These are phyloP conservation scores for Eunapius fragilis DNA, from an alignment of 37 sponge, comb jelly and placozoan genomes.

Conservation along the genomic window DNA sequence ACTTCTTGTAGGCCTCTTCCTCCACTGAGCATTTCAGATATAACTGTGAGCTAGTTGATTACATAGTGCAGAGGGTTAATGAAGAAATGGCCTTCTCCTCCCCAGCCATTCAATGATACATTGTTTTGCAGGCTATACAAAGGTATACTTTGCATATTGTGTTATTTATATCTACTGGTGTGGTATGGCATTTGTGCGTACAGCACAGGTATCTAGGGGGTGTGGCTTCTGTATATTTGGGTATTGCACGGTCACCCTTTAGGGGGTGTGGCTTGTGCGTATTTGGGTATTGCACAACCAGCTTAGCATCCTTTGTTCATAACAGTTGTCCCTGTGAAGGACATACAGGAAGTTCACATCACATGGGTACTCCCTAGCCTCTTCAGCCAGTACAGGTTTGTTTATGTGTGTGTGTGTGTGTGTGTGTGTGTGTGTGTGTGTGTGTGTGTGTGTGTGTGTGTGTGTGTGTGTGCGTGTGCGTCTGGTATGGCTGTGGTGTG, in stretches of 20 bases:
- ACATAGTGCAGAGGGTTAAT: not conserved
- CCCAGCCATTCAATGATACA: constrained; percentile 10
- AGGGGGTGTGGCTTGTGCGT: no score
- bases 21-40: constrained; percentile 1
- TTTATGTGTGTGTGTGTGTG: not conserved
- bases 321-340: constrained; percentile 67
- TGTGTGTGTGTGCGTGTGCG: not conserved
- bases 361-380: constrained; percentile 67
- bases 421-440: not conserved
- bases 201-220: no score
- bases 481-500: not conserved
- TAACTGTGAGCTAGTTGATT: constrained; percentile 8
- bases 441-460: not conserved
- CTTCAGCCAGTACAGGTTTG: constrained; percentile 57
- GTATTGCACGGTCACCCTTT: no score
- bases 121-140: constrained; percentile 48
- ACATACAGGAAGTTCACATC: constrained; percentile 47
- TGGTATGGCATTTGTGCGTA: no score
- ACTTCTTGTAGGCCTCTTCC: constrained; percentile 31
- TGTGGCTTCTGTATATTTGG: no score
- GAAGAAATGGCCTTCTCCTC: not conserved
- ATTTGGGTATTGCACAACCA: no score
- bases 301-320: not conserved
- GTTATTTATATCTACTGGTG: no score
- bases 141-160: constrained; percentile 43